phyloP scores from a whole-genome alignment of 2,888 invertebrate species.

The Tolmerus cingulatus region DNA sequence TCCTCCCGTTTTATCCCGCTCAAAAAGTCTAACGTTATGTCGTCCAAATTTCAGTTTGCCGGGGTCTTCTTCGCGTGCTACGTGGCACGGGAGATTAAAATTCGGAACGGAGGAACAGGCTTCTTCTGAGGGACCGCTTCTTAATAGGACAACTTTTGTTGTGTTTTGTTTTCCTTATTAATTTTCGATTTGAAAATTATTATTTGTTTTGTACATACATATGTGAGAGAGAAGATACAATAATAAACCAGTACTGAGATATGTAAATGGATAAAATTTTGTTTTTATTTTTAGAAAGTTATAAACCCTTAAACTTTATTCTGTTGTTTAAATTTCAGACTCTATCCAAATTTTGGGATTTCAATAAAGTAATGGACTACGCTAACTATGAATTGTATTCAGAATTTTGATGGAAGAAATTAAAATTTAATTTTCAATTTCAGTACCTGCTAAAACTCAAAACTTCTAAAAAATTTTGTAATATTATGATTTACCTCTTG shows the following conservation, averaged over 20 bases:
- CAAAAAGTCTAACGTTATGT: background rate
- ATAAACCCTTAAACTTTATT: background rate
- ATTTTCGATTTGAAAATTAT: background rate
- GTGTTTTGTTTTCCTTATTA: background rate
- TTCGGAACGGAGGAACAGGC: slow-evolving; percentile 60
- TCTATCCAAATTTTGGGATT: no score
- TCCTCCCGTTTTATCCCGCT: background rate
- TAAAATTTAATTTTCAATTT: no score
- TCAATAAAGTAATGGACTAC: no score
- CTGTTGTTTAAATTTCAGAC: no score
- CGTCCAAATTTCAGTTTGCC: slow-evolving; percentile 57
- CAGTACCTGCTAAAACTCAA: no score
- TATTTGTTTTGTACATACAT: background rate
- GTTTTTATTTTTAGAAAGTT: background rate
- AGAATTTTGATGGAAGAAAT: no score
- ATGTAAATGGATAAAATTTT: background rate
- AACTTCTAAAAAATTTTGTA: background rate
- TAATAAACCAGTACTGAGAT: background rate
- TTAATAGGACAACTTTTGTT: background rate
- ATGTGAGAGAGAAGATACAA: background rate
- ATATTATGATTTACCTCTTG: background rate
- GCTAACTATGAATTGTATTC: no score
- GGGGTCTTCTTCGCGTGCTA: slow-evolving; percentile 62
- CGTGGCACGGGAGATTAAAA: slow-evolving; percentile 61
- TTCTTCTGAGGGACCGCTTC: slow-evolving; percentile 52